phyloP scores from a whole-genome alignment of 2,113 vertebrate species.

The Anthoscopus minutus region DNA sequence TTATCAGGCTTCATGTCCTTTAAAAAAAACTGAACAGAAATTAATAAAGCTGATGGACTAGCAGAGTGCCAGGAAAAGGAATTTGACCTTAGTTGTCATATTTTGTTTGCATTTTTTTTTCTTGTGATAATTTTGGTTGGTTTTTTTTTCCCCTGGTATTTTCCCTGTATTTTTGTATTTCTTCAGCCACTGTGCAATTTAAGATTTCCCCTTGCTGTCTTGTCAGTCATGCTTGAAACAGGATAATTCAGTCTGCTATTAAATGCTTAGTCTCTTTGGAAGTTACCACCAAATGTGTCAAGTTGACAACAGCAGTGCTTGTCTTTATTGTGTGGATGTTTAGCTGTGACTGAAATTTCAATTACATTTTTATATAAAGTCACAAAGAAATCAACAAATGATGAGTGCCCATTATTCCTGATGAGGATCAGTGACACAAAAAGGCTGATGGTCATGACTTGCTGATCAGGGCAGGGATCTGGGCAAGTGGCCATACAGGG shows the following conservation, averaged over 20 bases:
- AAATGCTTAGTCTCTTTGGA: not conserved
- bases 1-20: not conserved
- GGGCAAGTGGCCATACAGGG: not conserved
- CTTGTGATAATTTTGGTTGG: not conserved
- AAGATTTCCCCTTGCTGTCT: not conserved
- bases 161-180: not conserved
- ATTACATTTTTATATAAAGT: not conserved
- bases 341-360: not conserved
- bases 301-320: not conserved
- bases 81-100: not conserved
- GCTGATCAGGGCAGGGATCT: not conserved
- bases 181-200: not conserved
- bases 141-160: not conserved
- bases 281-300: not conserved
- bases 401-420: accelerated
- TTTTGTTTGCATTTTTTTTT: not conserved
- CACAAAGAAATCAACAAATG: not conserved
- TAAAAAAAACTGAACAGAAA: conserved; percentile 4
- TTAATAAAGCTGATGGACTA: conserved; percentile 3
- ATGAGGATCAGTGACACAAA: not conserved
- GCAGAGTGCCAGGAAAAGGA: not conserved
- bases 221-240: not conserved
- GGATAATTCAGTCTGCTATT: not conserved
- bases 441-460: not conserved
- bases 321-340: not conserved